Evolutionary conservation across 2,797 vertebrate species (phyloP).

Genomic region (Halcyon chelicuti): DNA sequence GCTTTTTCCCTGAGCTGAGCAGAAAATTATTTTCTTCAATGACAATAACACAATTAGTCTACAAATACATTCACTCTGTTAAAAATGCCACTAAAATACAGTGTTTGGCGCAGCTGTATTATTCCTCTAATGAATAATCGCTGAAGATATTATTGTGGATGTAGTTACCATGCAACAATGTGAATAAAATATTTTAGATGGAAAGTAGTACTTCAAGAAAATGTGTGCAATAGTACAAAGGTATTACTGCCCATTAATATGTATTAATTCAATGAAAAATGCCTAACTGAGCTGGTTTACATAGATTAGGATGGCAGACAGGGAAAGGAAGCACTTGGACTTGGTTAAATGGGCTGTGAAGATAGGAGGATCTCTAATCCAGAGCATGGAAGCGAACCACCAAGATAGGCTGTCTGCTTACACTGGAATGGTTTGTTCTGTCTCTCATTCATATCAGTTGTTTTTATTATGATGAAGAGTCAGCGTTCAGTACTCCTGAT

Average conservation of each 20-base stretch:
- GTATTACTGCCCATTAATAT: constrained; percentile 75
- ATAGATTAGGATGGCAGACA: constrained; percentile 67
- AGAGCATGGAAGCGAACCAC: background rate
- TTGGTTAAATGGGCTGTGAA: constrained; percentile 69
- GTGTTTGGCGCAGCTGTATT: constrained; percentile 32
- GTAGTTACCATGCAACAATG: constrained; percentile 60
- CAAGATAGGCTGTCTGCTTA: background rate
- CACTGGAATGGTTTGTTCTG: background rate
- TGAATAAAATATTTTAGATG: constrained; percentile 73
- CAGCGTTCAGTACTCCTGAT: background rate
- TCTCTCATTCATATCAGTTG: background rate
- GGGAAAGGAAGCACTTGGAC: constrained; percentile 61
- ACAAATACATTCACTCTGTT: constrained; percentile 41
- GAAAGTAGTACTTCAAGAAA: constrained; percentile 74
- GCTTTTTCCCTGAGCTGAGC: background rate
- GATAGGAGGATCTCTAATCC: constrained; percentile 8
- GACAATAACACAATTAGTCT: constrained; percentile 31
- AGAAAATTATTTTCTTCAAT: constrained; percentile 2
- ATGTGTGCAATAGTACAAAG: constrained; percentile 72
- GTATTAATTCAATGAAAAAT: constrained; percentile 75
- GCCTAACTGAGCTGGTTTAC: constrained; percentile 61
- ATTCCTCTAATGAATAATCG: constrained; percentile 74
- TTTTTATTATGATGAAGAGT: background rate
- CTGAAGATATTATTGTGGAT: constrained; percentile 69
- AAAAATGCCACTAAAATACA: constrained; percentile 31